Conservation (phyloP, 2,888 invertebrate species). For the Oxyscelio sp. region DNA sequence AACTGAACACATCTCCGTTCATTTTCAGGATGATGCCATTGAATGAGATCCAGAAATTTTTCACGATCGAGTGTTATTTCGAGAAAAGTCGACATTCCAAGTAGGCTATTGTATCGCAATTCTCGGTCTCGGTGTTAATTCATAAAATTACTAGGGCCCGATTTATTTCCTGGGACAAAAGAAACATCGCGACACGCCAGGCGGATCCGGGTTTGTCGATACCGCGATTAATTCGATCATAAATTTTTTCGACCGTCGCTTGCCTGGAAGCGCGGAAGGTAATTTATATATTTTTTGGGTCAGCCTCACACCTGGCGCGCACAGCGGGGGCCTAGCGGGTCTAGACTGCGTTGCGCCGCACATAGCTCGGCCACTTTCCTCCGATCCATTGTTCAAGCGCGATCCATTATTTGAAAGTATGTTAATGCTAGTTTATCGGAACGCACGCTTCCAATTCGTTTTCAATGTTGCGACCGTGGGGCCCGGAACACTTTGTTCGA, state of each 20-base stretch:
- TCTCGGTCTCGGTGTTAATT: conserved; percentile 13
- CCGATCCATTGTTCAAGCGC: conserved; percentile 55
- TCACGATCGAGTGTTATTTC: conserved; percentile 10
- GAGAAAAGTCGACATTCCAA: conserved; percentile 15
- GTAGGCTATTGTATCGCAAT: conserved; percentile 19
- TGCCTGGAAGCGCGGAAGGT: conserved; percentile 84
- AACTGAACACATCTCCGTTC: conserved; percentile 46
- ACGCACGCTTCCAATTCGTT: conserved; percentile 11
- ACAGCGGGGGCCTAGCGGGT: conserved; percentile 79
- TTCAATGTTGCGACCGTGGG: no score
- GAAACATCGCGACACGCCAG: neutral
- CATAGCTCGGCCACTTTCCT: conserved; percentile 56
- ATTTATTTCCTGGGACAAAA: conserved; percentile 41
- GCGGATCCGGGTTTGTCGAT: conserved; percentile 81
- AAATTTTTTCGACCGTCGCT: conserved; percentile 85
- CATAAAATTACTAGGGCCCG: conserved; percentile 36
- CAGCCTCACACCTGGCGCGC: conserved; percentile 85
- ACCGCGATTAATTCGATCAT: conserved; percentile 87
- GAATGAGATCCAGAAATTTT: conserved; percentile 29
- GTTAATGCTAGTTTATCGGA: conserved; percentile 58
- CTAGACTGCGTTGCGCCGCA: conserved; percentile 86
- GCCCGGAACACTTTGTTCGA: no score
- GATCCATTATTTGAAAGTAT: conserved; percentile 64
- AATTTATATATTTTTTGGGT: conserved; percentile 87
- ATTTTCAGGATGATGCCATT: conserved; percentile 26